These are phyloP conservation scores for Pachyramphus minor DNA, from an alignment of 2,113 vertebrate species.

Conservation along the genomic window DNA sequence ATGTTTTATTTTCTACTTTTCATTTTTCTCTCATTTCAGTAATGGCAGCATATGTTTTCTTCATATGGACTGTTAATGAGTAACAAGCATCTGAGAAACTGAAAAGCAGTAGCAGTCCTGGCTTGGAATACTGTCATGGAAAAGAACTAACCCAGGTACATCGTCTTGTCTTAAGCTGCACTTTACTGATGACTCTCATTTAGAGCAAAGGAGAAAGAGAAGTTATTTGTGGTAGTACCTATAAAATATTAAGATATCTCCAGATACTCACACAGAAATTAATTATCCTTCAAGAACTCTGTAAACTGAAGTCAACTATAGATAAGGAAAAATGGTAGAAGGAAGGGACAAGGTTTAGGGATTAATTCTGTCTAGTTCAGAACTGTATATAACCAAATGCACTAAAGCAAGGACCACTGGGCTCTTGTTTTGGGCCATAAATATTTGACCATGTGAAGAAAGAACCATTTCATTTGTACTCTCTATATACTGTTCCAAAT, in stretches of 20 bases:
- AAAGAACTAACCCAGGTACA: not conserved
- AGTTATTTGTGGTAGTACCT: not conserved
- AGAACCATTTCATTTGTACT: not conserved
- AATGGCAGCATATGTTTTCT: not conserved
- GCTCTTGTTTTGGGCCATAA: not conserved
- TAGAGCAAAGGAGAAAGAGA: not conserved
- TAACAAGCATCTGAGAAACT: not conserved
- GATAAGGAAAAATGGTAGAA: not conserved
- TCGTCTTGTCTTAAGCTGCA: not conserved
- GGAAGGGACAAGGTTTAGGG: not conserved
- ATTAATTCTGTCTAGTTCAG: not conserved
- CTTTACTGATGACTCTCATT: not conserved
- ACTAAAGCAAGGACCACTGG: not conserved
- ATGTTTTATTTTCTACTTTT: not conserved
- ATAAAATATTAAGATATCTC: not conserved
- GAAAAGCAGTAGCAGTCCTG: not conserved
- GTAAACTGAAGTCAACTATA: not conserved
- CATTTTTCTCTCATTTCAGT: not conserved
- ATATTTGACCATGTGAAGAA: not conserved
- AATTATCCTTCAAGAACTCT: not conserved
- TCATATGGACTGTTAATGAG: not conserved
- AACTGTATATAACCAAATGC: not conserved
- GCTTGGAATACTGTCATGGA: not conserved
- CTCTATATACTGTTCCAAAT: not conserved
- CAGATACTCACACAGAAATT: not conserved